Evolutionary conservation across 2,113 vertebrate species (phyloP), one percentile per base, ranked within the genome.

Genomic region (Solea solea): DNA sequence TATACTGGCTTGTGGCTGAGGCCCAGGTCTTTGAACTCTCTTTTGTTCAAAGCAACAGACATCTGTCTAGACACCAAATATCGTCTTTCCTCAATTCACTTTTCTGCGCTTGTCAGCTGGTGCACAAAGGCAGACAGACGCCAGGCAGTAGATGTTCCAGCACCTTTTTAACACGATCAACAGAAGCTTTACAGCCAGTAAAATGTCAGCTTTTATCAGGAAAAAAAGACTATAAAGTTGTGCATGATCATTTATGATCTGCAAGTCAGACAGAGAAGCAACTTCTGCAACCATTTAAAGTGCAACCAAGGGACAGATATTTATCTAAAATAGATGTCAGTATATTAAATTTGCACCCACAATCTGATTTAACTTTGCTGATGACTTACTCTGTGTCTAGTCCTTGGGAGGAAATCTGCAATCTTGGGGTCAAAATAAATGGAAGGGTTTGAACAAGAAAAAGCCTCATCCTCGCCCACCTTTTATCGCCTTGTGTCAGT

Each of bases 11-110:
- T 82, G 72, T 78, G 83, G 84, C 56, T 39, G 61, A 7, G 48
- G 49, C 59, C 42, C 54, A 41, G n/a, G 34, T 76, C 86, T 90
- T 90, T 88, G 78, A 91, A 86, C 74, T 85, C 46, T 41, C 57
- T 62, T 80, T 84, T 85, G 82, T 89, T 88, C 73, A 78, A 85
- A 85, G 82, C 58, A 41, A 56, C 81, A 88, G 86, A 88, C 84
- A 49, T 86, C 62, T 83, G 83, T 87, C 88, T 88, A 81, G 82
- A 80, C 85, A 80, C 65, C 69, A 77, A 84, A 77, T 73, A 72
- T 83, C 27, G 57, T 34, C 69, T 88, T 77, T 81, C 74, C 65
- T 57, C 64, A 54, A 56, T 46, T 78, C 66, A 53, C 67, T 72
- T 49, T 45, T 83, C 34, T 50, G 79, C 73, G 72, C 50, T 71